Evolutionary conservation across 1,140 invertebrate genomes (phyloP).

Genomic region (Diachasma alloeum): DNA sequence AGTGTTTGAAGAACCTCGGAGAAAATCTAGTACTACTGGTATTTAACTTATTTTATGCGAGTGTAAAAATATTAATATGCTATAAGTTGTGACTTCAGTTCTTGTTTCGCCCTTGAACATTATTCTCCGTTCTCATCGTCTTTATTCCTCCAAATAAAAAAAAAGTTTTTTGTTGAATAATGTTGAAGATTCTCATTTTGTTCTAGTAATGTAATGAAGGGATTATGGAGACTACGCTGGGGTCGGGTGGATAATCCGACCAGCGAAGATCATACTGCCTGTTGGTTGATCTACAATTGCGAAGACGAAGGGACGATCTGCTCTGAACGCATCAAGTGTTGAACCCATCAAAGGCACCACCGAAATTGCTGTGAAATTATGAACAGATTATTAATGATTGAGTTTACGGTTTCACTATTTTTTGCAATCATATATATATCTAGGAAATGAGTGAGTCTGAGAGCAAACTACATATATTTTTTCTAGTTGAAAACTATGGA

Average conservation of each 20-base stretch:
- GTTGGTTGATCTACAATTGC: conserved; percentile 71
- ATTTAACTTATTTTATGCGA: background rate
- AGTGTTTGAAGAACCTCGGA: too few species aligned
- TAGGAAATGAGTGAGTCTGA: background rate
- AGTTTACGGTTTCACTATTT: too few species aligned
- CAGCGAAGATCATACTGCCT: conserved; percentile 73
- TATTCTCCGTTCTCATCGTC: too few species aligned
- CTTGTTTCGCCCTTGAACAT: too few species aligned
- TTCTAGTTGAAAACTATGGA: too few species aligned
- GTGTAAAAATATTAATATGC: background rate
- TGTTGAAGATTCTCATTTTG: background rate
- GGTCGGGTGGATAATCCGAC: conserved; percentile 68
- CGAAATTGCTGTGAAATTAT: conserved; percentile 47
- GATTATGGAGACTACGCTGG: background rate
- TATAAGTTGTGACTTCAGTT: background rate
- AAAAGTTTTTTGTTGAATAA: too few species aligned
- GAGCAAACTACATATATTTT: too few species aligned
- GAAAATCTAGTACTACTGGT: background rate
- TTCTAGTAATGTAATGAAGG: background rate
- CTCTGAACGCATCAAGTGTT: conserved; percentile 62
- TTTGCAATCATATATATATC: too few species aligned
- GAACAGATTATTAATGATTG: background rate
- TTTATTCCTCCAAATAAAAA: too few species aligned
- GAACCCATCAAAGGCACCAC: conserved; percentile 71
- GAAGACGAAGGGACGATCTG: conserved; percentile 78